phyloP scores from a whole-genome alignment of 2,113 vertebrate genomes.

The Catharus bicknelli region DNA sequence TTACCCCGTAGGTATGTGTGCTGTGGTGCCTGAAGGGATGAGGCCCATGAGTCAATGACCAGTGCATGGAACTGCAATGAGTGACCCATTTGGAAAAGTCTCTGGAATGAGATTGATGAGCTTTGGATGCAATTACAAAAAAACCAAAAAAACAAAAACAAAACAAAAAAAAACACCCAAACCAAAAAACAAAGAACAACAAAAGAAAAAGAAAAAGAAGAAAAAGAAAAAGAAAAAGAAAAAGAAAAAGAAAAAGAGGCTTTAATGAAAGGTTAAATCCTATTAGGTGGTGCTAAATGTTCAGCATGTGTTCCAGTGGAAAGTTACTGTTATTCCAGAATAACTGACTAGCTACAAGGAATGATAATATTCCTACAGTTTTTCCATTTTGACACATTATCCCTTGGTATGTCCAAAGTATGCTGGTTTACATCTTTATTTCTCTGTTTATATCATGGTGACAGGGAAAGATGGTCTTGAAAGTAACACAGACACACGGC shows the following conservation, averaged over 20 bases:
- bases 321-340: not conserved
- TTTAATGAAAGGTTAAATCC: not conserved
- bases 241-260: not conserved
- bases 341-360: not conserved
- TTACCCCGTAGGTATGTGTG: not conserved
- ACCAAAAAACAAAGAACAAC: too few relatives aligned
- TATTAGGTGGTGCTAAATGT: not conserved
- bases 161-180: too few relatives aligned
- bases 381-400: not conserved
- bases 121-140: not conserved
- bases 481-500: not conserved
- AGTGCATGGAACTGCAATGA: not conserved
- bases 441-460: not conserved
- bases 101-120: not conserved
- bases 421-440: not conserved
- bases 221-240: too few relatives aligned
- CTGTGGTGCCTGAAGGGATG: not conserved
- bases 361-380: not conserved
- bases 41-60: not conserved
- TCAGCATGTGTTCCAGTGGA: not conserved
- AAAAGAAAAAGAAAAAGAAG: too few relatives aligned
- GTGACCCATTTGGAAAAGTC: not conserved
- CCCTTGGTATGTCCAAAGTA: not conserved
- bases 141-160: too few relatives aligned
- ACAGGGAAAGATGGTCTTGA: not conserved